A percentile compares a stretch with the other conserved stretches of the same genome.
These are phyloP conservation scores for Diachasmimorpha longicaudata DNA, from an alignment of 1,140 invertebrate species.

Conservation along the genomic window DNA sequence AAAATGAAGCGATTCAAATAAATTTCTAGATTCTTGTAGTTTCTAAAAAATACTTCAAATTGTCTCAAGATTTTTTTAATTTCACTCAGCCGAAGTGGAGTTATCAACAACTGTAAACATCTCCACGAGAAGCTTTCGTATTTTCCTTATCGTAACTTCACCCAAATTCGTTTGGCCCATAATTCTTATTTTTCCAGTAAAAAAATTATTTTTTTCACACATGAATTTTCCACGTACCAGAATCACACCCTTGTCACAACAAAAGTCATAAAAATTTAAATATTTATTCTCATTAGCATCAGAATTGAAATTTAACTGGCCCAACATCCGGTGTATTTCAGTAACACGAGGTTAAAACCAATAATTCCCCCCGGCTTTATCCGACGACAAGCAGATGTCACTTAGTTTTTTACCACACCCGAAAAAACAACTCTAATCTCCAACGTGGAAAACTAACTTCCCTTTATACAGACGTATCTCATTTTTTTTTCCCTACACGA, in stretches of 20 bases:
- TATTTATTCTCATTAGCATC: neutral
- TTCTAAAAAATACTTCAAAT: too few relatives aligned
- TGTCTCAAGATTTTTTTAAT: too few relatives aligned
- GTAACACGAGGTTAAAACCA: neutral
- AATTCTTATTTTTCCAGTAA: too few relatives aligned
- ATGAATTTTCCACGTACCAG: too few relatives aligned
- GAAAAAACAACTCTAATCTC: neutral
- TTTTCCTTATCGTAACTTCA: neutral
- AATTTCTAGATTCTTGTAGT: too few relatives aligned
- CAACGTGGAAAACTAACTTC: slow-evolving; percentile 8
- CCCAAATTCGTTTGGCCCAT: too few relatives aligned
- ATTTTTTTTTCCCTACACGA: neutral
- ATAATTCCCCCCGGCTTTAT: neutral
- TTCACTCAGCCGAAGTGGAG: too few relatives aligned
- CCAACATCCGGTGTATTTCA: neutral
- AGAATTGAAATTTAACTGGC: neutral
- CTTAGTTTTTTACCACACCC: neutral
- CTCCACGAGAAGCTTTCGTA: too few relatives aligned
- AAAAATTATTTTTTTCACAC: too few relatives aligned
- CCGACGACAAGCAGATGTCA: neutral
- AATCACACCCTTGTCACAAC: neutral
- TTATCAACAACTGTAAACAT: too few relatives aligned
- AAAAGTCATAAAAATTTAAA: neutral
- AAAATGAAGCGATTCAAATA: too few relatives aligned
- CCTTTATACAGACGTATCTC: neutral